Evolutionary conservation across 2,888 invertebrate genomes (phyloP), one percentile per base, ranked within the genome.

Genomic region (Eupithecia exiguata): DNA sequence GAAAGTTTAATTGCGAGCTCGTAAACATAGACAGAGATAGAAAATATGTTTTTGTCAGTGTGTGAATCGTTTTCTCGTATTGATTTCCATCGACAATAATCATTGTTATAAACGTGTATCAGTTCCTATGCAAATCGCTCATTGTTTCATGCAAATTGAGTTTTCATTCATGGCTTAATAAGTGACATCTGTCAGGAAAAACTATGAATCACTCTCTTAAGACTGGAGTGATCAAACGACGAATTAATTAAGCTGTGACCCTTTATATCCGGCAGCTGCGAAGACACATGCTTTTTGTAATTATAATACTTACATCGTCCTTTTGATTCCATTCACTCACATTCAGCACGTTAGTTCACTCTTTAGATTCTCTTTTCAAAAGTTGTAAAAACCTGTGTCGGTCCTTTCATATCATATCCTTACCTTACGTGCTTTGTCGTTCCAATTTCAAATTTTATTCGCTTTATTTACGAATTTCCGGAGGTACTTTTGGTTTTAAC

Each of bases 221-320:
- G 84, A 87, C 87, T 90, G 89, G 89, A 87, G 87, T 90, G 89
- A 89, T 90, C 91, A 90, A 90, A 90, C 89, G 90, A 89, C 84
- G 87, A 86, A 85, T 85, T 87, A 90, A 88, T 92, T 92, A 91
- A 90, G 87, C 86, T 88, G 86, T 94, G 94, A 94, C 94, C 94
- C 92, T 89, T 89, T 87, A 86, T 90, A 92, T 93, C 94, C 94
- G 93, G 84, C 94, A 93, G 92, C 92, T 93, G 93, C 90, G 79
- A 70, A 63, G 70, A 68, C 82, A 87, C 88, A 84, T 86, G 87
- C 87, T 85, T 87, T 83, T 88, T 88, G 80, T 91, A 91, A 91
- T 92, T 91, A 84, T 86, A 84, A 89, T 85, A 83, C 84, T 81
- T 81, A 78, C 78, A 80, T 77, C 84, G 80, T 84, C 83, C 84